Evolutionary conservation across 2,888 invertebrate species (phyloP), one percentile per base, ranked within the genome.

Genomic region (Phyllotreta striolata): DNA sequence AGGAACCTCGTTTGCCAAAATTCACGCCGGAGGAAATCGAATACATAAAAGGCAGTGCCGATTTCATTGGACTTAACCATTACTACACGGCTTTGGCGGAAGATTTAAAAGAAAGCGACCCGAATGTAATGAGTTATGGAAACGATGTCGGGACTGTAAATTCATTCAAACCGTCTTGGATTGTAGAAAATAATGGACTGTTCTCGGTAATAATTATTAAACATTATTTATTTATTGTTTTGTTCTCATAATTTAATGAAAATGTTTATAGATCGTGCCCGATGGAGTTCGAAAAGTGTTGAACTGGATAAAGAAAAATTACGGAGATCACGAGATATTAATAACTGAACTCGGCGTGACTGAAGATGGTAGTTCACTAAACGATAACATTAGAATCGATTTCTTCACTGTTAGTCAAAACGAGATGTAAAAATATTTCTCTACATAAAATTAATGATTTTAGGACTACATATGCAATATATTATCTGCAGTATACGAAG

Each of bases 21-120:
- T 88, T 90, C 73, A 87, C 86, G 0, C 35, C 72, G 0, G 82
- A 86, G 24, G 90, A 91, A 81, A 81, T 90, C 4, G 76, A 81
- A 6, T 80, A 82, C 60, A 86, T 92, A 37, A 80, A 79, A 24
- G 88, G 85, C 0, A 86, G 90, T 0, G 83, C 84, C 0, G 92
- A 93, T 76, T 91, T 89, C 78, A 83, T 92, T 60, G 91, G 91
- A 0, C 78, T 92, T 10, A 93, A 93, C 76, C 60, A 62, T 3
- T 93, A 93, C 75, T 88, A 90, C 0, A 84, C 88, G 0, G 81
- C 81, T 68, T 71, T 88, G 71, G 84, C 41, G 1, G 41, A 44
- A 1, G 63, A 63, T 44, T 10, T n/a, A 7, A 14, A 40, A 6
- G 63, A 63, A 35, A 7, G 10, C 4, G 10, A 37, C 10, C 59